These are phyloP conservation scores for Epinephelus coioides DNA, from an alignment of 2,797 vertebrate species.

Conservation along the genomic window DNA sequence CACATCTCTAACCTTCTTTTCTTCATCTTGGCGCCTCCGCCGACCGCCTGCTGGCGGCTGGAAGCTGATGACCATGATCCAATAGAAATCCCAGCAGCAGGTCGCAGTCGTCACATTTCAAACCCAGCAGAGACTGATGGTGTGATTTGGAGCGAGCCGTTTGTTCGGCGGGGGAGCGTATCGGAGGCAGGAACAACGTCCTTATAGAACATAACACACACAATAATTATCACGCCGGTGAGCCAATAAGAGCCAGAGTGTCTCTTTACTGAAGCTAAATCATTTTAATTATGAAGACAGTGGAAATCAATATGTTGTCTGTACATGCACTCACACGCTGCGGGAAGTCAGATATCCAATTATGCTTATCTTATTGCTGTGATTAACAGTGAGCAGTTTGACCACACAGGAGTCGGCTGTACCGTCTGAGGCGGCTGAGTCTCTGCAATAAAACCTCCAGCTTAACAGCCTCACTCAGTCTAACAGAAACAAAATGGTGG, in stretches of 20 bases:
- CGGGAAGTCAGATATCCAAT: slow-evolving; percentile 74
- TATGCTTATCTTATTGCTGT: slow-evolving; percentile 70
- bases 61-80: slow-evolving; percentile 62
- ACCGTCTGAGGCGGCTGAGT: slow-evolving; percentile 1
- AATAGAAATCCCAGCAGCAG: slow-evolving; percentile 76
- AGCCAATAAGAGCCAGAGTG: slow-evolving; percentile 53
- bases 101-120: slow-evolving; percentile 64
- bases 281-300: slow-evolving; percentile 76
- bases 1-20: slow-evolving; percentile 20
- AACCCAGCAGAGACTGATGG: slow-evolving; percentile 64
- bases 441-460: slow-evolving; percentile 18
- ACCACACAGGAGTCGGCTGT: slow-evolving; percentile 49
- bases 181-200: slow-evolving; percentile 18
- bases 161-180: slow-evolving; percentile 51
- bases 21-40: not conserved
- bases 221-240: slow-evolving; percentile 55
- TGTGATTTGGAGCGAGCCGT: slow-evolving; percentile 50
- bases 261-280: slow-evolving; percentile 70
- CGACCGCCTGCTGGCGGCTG: slow-evolving; percentile 19
- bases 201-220: slow-evolving; percentile 49
- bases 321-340: slow-evolving; percentile 61
- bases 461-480: slow-evolving; percentile 5
- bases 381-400: slow-evolving; percentile 65
- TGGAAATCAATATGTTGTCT: slow-evolving; percentile 77
- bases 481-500: not conserved